These are phyloP conservation scores for Malthinus seriepunctatus DNA, from an alignment of 2,888 invertebrate genomes.

Conservation along the genomic window DNA sequence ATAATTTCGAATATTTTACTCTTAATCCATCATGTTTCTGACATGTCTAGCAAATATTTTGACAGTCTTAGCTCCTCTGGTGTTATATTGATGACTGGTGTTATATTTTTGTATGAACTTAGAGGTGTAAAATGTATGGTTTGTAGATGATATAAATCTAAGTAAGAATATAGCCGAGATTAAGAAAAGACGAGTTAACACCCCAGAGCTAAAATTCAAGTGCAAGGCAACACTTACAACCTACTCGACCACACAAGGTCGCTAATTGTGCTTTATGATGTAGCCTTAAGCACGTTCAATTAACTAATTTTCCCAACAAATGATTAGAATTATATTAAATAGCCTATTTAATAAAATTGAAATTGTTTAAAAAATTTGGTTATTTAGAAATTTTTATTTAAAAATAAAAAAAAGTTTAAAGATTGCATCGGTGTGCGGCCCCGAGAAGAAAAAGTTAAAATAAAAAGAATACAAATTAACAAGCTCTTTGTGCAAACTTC, in stretches of 20 bases:
- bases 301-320: constrained; percentile 39
- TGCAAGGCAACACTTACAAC: constrained; percentile 33
- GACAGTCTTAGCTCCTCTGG: no score
- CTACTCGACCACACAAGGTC: constrained; percentile 38
- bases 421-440: constrained; percentile 34
- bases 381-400: constrained; percentile 6
- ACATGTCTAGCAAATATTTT: no score
- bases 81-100: no score
- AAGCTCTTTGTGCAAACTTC: constrained; percentile 41
- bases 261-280: constrained; percentile 46
- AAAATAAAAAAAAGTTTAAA: constrained; percentile 21
- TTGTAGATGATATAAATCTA: no score
- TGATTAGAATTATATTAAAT: constrained; percentile 9
- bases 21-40: no score
- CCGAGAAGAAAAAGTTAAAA: constrained; percentile 32
- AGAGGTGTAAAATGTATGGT: no score
- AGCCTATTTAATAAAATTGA: not conserved
- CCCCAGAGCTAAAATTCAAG: constrained; percentile 43
- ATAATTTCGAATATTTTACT: no score
- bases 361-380: constrained; percentile 1
- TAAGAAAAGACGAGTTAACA: constrained; percentile 30
- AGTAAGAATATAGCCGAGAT: not conserved
- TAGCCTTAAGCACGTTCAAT: constrained; percentile 38
- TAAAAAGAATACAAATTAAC: constrained; percentile 38
- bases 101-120: no score